These are phyloP conservation scores for Myripristis jacobus DNA, from an alignment of 2,797 vertebrate species.

Conservation along the genomic window DNA sequence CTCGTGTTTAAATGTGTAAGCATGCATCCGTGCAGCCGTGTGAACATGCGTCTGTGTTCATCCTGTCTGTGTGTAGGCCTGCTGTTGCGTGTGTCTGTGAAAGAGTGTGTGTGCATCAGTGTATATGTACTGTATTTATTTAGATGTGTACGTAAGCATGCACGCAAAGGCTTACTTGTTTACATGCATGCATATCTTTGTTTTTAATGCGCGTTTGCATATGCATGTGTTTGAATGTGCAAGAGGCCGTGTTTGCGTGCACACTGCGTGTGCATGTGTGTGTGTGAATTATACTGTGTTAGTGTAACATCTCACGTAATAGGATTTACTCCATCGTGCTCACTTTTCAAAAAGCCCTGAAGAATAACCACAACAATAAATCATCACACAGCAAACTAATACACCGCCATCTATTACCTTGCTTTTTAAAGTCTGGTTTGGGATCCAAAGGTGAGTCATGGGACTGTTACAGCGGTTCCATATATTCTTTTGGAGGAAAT, in stretches of 20 bases:
- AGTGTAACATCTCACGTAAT: not conserved
- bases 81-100: not conserved
- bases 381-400: constrained; percentile 10
- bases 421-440: not conserved
- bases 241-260: too few relatives aligned
- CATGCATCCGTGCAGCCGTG: not conserved
- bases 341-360: not conserved
- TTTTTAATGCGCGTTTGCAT: not conserved
- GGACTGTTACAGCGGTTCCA: not conserved
- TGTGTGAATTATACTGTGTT: not conserved
- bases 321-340: not conserved
- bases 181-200: not conserved
- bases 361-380: constrained; percentile 3
- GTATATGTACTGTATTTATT: too few relatives aligned
- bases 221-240: not conserved
- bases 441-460: constrained; percentile 3
- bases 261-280: not conserved
- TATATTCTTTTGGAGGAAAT: constrained; percentile 1
- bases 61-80: too few relatives aligned
- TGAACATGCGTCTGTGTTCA: too few relatives aligned
- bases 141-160: not conserved
- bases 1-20: constrained; percentile 1
- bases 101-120: not conserved
- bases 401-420: not conserved
- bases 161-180: not conserved